These are phyloP conservation scores for Rhinogobio ventralis DNA, from an alignment of 2,797 vertebrate species.

Conservation along the genomic window DNA sequence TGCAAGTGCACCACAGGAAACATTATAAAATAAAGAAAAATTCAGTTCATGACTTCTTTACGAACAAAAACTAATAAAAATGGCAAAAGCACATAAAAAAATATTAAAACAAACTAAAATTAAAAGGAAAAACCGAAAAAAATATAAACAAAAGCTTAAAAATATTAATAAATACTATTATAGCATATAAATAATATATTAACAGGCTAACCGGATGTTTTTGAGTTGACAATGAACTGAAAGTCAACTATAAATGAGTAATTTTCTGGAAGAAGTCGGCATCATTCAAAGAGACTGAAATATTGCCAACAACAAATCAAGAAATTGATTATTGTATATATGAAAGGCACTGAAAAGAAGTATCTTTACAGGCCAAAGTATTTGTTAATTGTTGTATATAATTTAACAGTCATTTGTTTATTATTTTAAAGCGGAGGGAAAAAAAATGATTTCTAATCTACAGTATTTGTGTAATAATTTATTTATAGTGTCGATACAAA, in stretches of 20 bases:
- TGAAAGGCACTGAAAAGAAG: no score
- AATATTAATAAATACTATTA: no score
- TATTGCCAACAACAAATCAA: not conserved
- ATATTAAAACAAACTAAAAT: no score
- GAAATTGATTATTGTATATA: not conserved
- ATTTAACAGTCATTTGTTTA: not conserved
- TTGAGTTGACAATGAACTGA: not conserved
- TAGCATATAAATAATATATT: not conserved
- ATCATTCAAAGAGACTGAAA: not conserved
- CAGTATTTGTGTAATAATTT: not conserved
- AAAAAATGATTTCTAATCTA: not conserved
- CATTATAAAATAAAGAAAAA: no score
- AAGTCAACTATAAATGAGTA: not conserved
- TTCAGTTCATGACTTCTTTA: no score
- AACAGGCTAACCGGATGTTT: not conserved
- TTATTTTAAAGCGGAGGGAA: no score
- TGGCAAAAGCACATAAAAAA: no score
- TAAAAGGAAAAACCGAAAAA: no score
- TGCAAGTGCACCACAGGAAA: no score
- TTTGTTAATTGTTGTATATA: not conserved
- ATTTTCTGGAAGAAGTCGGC: not conserved
- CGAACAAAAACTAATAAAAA: no score
- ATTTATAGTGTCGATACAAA: not conserved
- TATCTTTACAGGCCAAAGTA: not conserved
- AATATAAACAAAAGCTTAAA: no score